Evolutionary conservation across 1,140 invertebrate species (phyloP), one percentile per base, ranked within the genome.

Genomic region (Drosophila kepulauana): DNA sequence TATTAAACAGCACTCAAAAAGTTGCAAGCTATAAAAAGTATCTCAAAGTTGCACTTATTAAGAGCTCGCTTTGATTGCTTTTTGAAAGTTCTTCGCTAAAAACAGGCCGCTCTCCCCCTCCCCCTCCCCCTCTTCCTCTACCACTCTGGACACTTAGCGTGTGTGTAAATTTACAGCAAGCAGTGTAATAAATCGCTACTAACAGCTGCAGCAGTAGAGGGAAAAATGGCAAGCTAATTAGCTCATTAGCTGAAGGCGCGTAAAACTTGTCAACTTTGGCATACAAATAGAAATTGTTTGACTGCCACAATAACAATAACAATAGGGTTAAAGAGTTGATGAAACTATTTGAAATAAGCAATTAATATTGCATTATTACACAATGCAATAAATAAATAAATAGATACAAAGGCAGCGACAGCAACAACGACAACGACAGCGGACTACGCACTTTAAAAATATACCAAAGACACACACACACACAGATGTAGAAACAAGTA

Each of bases 301-400:
- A 25, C 51, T 57, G 30, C 13, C 1, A 8, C 15, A 49, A 43
- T 30, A 41, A 8, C 25, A 10, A 16, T 33, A 33, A 57, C 20
- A 62, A 35, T 25, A 38, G 56, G 15, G 35, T 25, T 45, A 33
- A 52, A 25, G 16, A 58, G 30, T 64, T 16, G 35, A 62, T 61
- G 56, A 65, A 81, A 74, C 54, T 33, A 62, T 61, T 67, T 65
- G 13, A 52, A 82, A 70, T 57, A 67, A 30, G 49, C 82, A 86
- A 81, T 79, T 86, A 76, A 81, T 81, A 79, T 76, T 79, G 61
- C 71, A 81, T 63, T 72, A 75, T 85, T 85, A 70, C 70, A 33
- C 51, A 75, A 85, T 25, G 25, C 51, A 64, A 68, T 46, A 67
- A 66, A 81, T 72, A 80, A 75, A 79, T 64, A 75, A 51, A 54